A percentile compares a stretch with the other conserved stretches of the same genome.
These are phyloP conservation scores for Ypsolopha sequella DNA, from an alignment of 2,888 invertebrate species.

Conservation along the genomic window DNA sequence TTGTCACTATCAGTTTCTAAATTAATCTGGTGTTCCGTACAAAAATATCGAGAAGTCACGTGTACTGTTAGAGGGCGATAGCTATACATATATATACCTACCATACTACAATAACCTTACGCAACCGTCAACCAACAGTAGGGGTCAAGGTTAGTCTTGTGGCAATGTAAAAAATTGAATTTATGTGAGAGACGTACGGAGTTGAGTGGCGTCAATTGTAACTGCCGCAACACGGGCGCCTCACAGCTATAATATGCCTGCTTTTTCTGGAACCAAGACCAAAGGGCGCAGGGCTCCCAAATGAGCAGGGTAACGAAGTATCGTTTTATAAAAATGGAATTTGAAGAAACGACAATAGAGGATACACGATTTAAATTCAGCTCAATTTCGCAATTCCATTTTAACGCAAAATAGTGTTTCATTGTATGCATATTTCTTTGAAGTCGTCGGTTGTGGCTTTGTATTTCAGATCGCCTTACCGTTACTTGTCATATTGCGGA, in stretches of 20 bases:
- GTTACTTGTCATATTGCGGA: conserved; percentile 28
- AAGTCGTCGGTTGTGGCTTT: conserved; percentile 16
- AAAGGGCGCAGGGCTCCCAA: conserved; percentile 60
- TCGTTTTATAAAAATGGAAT: conserved; percentile 6
- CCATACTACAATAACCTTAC: background rate
- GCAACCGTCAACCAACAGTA: background rate
- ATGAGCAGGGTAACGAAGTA: conserved; percentile 50
- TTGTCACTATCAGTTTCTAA: background rate
- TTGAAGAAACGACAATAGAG: conserved; percentile 14
- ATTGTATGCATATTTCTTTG: conserved; percentile 31
- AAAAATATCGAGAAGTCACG: background rate
- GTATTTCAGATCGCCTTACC: too few relatives aligned
- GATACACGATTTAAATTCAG: conserved; percentile 38
- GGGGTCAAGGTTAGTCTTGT: conserved; percentile 2
- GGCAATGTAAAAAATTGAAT: background rate
- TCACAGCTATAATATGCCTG: conserved; percentile 59
- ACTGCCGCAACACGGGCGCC: conserved; percentile 68
- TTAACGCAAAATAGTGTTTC: conserved; percentile 27
- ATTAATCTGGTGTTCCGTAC: background rate
- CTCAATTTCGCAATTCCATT: conserved; percentile 27
- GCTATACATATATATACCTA: background rate
- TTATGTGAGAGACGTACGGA: conserved; percentile 66
- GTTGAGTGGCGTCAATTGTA: conserved; percentile 62
- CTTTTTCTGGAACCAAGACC: conserved; percentile 64
- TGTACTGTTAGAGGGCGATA: background rate